Evolutionary conservation across 2,113 vertebrate genomes (phyloP).

Genomic region (Lampris megalopsis): DNA sequence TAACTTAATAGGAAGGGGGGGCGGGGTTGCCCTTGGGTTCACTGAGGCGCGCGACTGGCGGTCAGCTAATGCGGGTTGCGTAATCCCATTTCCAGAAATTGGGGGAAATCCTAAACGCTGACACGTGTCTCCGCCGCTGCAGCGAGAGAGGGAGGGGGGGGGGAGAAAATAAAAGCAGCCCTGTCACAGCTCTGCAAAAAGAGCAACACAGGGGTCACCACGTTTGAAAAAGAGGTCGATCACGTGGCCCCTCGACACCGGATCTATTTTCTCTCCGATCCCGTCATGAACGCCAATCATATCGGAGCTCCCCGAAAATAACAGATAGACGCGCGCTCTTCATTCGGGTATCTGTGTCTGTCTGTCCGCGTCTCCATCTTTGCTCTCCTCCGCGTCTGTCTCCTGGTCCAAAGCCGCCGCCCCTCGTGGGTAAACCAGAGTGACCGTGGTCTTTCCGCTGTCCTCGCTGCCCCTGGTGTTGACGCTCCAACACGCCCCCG

Average conservation of each 20-base stretch:
- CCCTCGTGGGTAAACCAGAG: constrained; percentile 52
- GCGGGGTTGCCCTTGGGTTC: constrained; percentile 42
- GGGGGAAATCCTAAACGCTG: constrained; percentile 52
- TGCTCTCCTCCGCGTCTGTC: constrained; percentile 46
- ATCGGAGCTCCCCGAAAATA: too few relatives aligned
- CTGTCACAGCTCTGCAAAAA: neutral
- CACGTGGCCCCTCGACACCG: too few relatives aligned
- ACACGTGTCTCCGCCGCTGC: neutral
- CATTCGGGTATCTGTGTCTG: constrained; percentile 54
- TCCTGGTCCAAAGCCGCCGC: constrained; percentile 29
- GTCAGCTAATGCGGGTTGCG: constrained; percentile 63
- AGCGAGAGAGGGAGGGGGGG: neutral
- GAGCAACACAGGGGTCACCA: too few relatives aligned
- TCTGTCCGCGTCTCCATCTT: constrained; percentile 24
- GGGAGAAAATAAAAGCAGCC: constrained; percentile 2
- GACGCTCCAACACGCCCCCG: constrained; percentile 18
- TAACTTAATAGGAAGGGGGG: constrained; percentile 35
- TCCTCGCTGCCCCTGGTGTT: constrained; percentile 61
- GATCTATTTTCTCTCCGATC: too few relatives aligned
- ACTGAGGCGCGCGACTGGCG: constrained; percentile 48
- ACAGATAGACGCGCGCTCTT: neutral
- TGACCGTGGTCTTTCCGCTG: constrained; percentile 63
- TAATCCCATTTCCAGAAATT: constrained; percentile 67
- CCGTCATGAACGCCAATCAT: too few relatives aligned
- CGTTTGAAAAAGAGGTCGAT: too few relatives aligned